Base-by-base conservation (phyloP, 1,140 invertebrate genomes). In the Pseudomyrmex dendroicus region DNA sequence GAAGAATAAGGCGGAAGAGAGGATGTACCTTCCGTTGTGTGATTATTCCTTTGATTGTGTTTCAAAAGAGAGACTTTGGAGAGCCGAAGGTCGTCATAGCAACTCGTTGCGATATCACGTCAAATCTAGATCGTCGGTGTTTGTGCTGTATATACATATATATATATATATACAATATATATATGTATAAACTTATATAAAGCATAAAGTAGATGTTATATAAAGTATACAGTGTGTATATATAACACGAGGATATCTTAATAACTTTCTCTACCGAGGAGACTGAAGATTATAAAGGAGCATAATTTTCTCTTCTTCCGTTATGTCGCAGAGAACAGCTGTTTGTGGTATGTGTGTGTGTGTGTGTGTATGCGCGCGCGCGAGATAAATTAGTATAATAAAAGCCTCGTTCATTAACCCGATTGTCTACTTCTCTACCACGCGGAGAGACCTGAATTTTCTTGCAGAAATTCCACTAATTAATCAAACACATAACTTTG, bases 401-500 rank as follows among this genome's bases (percentile, higher is more conserved):
- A 80, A 70, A 80, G 54, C 52, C 20, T 61, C 76, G 54, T 70
- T 80, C 76, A 80, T 80, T 80, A 80, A 80, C 44, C 8, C 56
- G 44, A 35, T 20, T 59, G 57, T 72, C 66, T 35, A 70, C 44
- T 70, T 48, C 56, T 72, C 66, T 25, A 68, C 13, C 22, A 7
- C 5, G 35, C 35, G 5, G 48, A n/a, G 17, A 7, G 44, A 72
- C 20, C 20, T 80, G n/a, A 70, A 76, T 64, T 76, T 35, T 54
- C 61, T 64, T 35, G 61, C 48, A 35, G 73, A 57, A 70, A 80
- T 59, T n/a, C 44, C 12, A 13, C 54, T 59, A 70, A 80, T 80
- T 80, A 80, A 80, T 80, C 54, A 80, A n/a, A 22, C 57, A 70
- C 25, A 61, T 59, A 83, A 67, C 82, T 72, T 84, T 80, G 78